Conservation (phyloP, 2,113 vertebrate species). For the Indicator indicator region DNA sequence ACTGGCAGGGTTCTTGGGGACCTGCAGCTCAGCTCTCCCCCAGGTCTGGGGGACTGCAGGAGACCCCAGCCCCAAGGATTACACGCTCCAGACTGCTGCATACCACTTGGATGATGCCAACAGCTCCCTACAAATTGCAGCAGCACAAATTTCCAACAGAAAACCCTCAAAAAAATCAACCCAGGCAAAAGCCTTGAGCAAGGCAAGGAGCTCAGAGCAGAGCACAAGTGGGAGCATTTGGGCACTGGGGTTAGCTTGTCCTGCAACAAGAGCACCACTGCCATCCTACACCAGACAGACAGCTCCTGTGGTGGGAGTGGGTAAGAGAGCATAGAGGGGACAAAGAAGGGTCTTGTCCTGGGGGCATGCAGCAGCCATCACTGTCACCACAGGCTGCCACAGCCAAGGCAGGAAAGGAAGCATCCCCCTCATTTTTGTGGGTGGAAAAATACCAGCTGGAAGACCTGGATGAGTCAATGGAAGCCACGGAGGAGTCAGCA, state of each 20-base stretch:
- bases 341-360: neutral
- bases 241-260: neutral
- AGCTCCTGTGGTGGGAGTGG: neutral
- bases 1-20: neutral
- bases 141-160: neutral
- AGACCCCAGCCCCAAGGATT: neutral
- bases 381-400: neutral
- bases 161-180: neutral
- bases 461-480: slow-evolving; percentile 38
- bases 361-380: neutral
- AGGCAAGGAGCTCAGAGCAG: neutral
- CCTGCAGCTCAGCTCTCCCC: neutral
- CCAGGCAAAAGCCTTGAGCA: neutral
- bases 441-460: slow-evolving; percentile 48
- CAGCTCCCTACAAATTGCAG: neutral
- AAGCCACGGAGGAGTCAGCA: slow-evolving; percentile 4
- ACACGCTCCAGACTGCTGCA: neutral
- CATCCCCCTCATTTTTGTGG: neutral
- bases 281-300: neutral
- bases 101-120: rapidly evolving
- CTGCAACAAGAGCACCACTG: neutral
- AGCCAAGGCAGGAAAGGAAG: neutral
- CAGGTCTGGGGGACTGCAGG: too few species aligned
- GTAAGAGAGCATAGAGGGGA: rapidly evolving
- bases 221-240: rapidly evolving